Conservation (phyloP, 2,797 vertebrate species). For the Sciurus carolinensis region DNA sequence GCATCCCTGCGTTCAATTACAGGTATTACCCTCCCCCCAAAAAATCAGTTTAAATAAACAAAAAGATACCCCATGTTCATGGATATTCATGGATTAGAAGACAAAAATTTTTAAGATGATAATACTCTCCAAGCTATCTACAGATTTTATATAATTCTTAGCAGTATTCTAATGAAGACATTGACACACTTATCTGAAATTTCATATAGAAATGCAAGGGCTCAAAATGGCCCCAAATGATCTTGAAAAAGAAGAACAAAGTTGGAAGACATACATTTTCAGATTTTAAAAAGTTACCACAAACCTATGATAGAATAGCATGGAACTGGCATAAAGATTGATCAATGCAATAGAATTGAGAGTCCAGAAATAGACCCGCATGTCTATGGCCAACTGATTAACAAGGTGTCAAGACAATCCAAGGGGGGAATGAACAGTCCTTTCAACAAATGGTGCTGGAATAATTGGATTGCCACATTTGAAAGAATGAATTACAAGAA, state of each 20-base stretch:
- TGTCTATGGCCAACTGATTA: background rate
- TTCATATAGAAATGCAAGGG: background rate
- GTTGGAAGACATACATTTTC: background rate
- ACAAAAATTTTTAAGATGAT: background rate
- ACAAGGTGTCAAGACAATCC: background rate
- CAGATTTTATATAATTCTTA: background rate
- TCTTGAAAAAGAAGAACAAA: constrained; percentile 37
- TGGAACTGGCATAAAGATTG: background rate
- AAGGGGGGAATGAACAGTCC: background rate
- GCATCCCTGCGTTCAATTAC: too few relatives aligned
- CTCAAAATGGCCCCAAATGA: background rate
- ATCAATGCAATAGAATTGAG: background rate
- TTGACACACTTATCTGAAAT: background rate
- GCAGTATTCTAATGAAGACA: background rate
- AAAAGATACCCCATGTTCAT: background rate
- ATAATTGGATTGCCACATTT: background rate
- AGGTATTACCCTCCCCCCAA: background rate
- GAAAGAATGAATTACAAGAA: background rate
- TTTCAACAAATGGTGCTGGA: background rate
- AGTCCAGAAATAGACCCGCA: background rate
- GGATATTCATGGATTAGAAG: background rate
- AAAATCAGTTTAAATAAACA: background rate
- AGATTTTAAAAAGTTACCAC: background rate
- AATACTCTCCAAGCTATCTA: background rate
- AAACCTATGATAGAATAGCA: background rate